Evolutionary conservation across 2,888 invertebrate species (phyloP).

Genomic region (Drosophila subsilvestris): DNA sequence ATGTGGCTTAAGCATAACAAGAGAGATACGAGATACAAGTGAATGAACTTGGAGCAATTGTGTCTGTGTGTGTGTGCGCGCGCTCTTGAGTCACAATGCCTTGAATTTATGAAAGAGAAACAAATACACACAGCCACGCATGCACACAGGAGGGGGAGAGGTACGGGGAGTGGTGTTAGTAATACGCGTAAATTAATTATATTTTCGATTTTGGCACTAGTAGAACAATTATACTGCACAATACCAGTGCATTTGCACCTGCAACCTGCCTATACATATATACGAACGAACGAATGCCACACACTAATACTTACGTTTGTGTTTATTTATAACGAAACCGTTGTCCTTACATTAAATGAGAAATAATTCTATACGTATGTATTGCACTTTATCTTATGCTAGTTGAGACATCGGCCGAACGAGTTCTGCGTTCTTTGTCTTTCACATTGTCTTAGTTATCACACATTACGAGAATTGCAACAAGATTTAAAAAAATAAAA

Average conservation of each 20-base stretch:
- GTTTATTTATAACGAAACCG: conserved; percentile 34
- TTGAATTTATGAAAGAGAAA: conserved; percentile 1
- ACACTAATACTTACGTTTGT: conserved; percentile 24
- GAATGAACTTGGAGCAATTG: conserved; percentile 29
- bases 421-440: conserved; percentile 1
- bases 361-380: conserved; percentile 15
- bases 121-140: conserved; percentile 2
- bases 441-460: conserved; percentile 16
- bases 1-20: conserved; percentile 13
- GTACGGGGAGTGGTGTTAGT: not conserved
- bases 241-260: not conserved
- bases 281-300: conserved; percentile 25
- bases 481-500: conserved; percentile 5
- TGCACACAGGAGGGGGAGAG: not conserved
- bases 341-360: conserved; percentile 26
- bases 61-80: conserved; percentile 1
- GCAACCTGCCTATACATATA: not conserved
- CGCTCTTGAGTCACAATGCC: conserved; percentile 22
- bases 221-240: not conserved
- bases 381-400: conserved; percentile 34
- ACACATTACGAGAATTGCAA: not conserved
- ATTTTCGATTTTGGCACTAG: not conserved
- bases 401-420: conserved; percentile 23
- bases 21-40: conserved; percentile 11
- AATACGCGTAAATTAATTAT: not conserved